Percentiles rank a stretch among this genome's conserved stretches.
These are phyloP conservation scores for Sycobia sp. DNA, from an alignment of 1,140 invertebrate species.

Conservation along the genomic window DNA sequence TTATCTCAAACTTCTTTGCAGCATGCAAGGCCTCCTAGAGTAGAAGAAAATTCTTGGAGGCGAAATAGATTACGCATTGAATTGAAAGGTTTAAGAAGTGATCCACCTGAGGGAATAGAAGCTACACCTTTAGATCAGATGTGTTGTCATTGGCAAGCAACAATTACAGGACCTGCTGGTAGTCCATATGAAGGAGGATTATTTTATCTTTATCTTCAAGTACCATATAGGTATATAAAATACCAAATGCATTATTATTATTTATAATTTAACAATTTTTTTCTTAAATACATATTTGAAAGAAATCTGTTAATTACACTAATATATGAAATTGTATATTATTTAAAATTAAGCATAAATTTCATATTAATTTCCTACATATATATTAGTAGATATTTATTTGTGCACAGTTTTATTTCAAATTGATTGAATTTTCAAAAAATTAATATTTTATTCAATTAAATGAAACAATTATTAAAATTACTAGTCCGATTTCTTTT, in stretches of 20 bases:
- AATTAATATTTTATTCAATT: too few relatives aligned
- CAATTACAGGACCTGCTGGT: conserved; percentile 84
- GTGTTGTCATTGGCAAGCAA: conserved; percentile 90
- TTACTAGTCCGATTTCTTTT: too few relatives aligned
- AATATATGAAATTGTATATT: neutral
- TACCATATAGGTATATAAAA: conserved; percentile 69
- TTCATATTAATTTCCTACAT: too few relatives aligned
- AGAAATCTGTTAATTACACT: too few relatives aligned
- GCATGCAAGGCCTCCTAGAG: conserved; percentile 64
- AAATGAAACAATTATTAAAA: too few relatives aligned
- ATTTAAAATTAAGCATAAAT: too few relatives aligned
- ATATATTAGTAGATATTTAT: too few relatives aligned
- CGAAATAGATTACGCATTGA: conserved; percentile 76
- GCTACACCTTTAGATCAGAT: conserved; percentile 81
- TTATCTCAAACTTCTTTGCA: conserved; percentile 74
- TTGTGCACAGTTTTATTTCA: too few relatives aligned
- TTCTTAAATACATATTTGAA: neutral
- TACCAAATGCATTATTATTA: neutral
- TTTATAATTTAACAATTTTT: neutral
- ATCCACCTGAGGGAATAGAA: conserved; percentile 89
- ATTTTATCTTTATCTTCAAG: conserved; percentile 91
- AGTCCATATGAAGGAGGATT: conserved; percentile 93
- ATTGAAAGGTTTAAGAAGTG: conserved; percentile 74
- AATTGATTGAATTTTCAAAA: too few relatives aligned
- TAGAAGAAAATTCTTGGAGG: conserved; percentile 76